Base-by-base conservation (phyloP, 1,140 invertebrate species). In the Brachionus koreanus region DNA sequence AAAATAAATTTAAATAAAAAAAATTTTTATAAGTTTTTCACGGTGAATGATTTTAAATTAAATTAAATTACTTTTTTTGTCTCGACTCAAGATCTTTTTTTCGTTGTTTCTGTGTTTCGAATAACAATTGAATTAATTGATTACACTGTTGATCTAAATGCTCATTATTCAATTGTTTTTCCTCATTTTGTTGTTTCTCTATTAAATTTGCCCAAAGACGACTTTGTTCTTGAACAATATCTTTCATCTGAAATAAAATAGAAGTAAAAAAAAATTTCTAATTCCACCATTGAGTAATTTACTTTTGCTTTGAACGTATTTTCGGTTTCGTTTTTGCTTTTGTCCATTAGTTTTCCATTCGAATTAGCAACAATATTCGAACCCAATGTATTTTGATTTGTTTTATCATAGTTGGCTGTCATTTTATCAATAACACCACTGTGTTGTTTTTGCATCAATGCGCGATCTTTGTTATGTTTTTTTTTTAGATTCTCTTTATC, bases 401-500 rank as follows among this genome's bases (percentile, higher is more conserved):
- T 43, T 82, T 82, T 67, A 19, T 82, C 79, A 49, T 67, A 52
- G 29, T 67, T 52, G 19, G 65, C 79, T 29, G 57, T 82, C 63
- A 82, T 82, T 33, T 65, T 69, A 42, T 87, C 75, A 87, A 87
- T 39, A 85, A 85, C 23, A 86, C 84, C 37, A 83, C 75, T 83
- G 86, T 99, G 97, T 29, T 93, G 91, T 87, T 98, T 97, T 88
- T 98, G 96, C 86, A 98, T 92, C 16, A 91, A 88, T 83, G 93
- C 90, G 86, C 94, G 93, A 89, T 98, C 96, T 87, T 99, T 99
- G 83, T 93, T 91, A 84, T 99, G 96, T 83, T 93, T 92, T 86
- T 98, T 98, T 86, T 92, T 93, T 87, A 98, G 89, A 9, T 93
- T 90, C 16, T 79, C 76, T 57, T 61, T 79, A n/a, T 79, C 76